Conservation (phyloP, 2,113 vertebrate species). For the Eleginops maclovinus region DNA sequence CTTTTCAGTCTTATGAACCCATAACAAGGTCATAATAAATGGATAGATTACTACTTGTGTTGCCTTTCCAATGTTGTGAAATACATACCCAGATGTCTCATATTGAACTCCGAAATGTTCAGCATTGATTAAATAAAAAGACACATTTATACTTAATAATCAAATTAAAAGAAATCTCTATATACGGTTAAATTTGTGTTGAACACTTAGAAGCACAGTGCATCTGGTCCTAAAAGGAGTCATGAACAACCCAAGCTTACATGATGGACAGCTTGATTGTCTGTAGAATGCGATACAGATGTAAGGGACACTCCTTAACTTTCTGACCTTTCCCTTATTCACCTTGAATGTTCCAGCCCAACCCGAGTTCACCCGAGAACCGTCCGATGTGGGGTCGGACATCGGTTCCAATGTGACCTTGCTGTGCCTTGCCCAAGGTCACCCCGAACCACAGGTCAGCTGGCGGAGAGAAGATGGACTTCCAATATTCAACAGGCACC, state of each 20-base stretch:
- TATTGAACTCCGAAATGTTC: not conserved
- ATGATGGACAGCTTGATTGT: slow-evolving; percentile 18
- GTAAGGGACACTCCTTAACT: not conserved
- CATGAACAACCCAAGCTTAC: not conserved
- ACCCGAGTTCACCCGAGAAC: slow-evolving; percentile 89
- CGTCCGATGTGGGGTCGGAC: slow-evolving; percentile 85
- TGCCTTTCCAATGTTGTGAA: not conserved
- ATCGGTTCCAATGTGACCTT: slow-evolving; percentile 91
- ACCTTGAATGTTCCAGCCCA: slow-evolving; percentile 79
- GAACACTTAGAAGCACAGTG: not conserved
- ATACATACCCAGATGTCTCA: not conserved
- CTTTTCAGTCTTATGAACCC: not conserved
- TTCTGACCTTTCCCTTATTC: slow-evolving; percentile 18
- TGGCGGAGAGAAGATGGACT: slow-evolving; percentile 88
- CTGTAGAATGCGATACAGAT: slow-evolving; percentile 12
- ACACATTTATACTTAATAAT: too few species aligned
- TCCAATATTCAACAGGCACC: slow-evolving; percentile 83
- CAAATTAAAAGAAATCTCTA: too few species aligned
- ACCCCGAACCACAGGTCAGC: slow-evolving; percentile 89
- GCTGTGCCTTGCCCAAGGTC: slow-evolving; percentile 86
- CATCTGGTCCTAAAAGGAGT: slow-evolving; percentile 4
- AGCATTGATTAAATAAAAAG: too few species aligned
- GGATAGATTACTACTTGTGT: not conserved
- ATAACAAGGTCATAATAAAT: not conserved
- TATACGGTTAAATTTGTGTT: too few species aligned